A percentile compares a stretch with the other conserved stretches of the same genome.
phyloP scores from a whole-genome alignment of 2,113 vertebrate genomes.

The Picathartes gymnocephalus region DNA sequence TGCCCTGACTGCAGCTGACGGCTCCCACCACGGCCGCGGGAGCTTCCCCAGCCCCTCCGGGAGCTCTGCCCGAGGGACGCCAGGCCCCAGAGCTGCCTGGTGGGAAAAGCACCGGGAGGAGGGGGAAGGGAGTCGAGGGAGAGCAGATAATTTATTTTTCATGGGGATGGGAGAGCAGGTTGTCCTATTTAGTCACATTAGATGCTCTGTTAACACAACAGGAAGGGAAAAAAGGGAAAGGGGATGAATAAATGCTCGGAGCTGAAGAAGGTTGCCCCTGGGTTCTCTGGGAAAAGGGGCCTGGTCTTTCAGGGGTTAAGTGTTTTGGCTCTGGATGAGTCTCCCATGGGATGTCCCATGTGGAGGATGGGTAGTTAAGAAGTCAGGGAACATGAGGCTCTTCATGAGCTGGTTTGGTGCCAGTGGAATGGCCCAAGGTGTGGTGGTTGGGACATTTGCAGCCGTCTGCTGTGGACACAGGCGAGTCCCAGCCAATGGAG shows the following conservation, averaged over 20 bases:
- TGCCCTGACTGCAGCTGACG: not conserved
- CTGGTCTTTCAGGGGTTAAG: slow-evolving; percentile 14
- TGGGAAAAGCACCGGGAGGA: not conserved
- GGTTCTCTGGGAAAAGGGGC: not conserved
- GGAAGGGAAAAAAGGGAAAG: not conserved
- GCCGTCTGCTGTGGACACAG: not conserved
- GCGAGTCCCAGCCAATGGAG: not conserved
- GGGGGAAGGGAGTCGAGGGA: slow-evolving; percentile 32
- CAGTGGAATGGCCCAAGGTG: not conserved
- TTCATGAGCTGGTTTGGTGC: not conserved
- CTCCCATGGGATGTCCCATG: not conserved
- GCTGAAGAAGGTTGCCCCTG: not conserved
- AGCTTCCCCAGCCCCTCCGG: not conserved
- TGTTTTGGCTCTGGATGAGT: not conserved
- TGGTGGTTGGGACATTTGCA: not conserved
- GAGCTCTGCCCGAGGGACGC: not conserved
- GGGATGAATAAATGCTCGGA: slow-evolving; percentile 15
- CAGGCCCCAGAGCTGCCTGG: not conserved
- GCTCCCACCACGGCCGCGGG: not conserved
- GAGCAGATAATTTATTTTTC: slow-evolving; percentile 71
- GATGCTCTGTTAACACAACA: slow-evolving; percentile 78
- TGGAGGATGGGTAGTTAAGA: not conserved
- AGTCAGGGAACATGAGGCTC: not conserved
- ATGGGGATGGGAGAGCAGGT: slow-evolving; percentile 68
- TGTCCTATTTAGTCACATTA: slow-evolving; percentile 80